Evolutionary conservation across 2,797 vertebrate species (phyloP).

Genomic region (Geotrypetes seraphini): DNA sequence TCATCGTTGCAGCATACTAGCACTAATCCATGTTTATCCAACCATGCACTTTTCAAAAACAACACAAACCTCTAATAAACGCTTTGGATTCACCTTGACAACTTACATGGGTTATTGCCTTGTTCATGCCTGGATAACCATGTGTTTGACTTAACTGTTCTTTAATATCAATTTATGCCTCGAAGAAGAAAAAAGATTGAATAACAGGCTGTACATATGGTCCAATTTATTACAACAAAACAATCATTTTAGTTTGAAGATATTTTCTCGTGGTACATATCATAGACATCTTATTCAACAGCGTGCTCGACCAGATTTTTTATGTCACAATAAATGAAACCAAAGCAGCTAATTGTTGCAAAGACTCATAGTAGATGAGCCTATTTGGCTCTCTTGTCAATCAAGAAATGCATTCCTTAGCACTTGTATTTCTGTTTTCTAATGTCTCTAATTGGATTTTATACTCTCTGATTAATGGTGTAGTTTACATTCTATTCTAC

Average conservation of each 20-base stretch:
- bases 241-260: slow-evolving; percentile 72
- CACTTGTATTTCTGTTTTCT: slow-evolving; percentile 70
- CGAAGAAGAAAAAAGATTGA: slow-evolving; percentile 75
- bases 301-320: slow-evolving; percentile 73
- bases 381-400: slow-evolving; percentile 70
- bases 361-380: slow-evolving; percentile 70
- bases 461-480: slow-evolving; percentile 62
- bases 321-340: slow-evolving; percentile 76
- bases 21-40: slow-evolving; percentile 81
- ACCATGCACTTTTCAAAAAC: slow-evolving; percentile 86
- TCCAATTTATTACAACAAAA: slow-evolving; percentile 74
- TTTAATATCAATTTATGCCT: slow-evolving; percentile 77
- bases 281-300: slow-evolving; percentile 69
- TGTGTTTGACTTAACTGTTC: slow-evolving; percentile 84
- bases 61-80: slow-evolving; percentile 84
- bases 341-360: slow-evolving; percentile 69
- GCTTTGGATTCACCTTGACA: slow-evolving; percentile 91
- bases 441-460: slow-evolving; percentile 68
- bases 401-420: slow-evolving; percentile 70
- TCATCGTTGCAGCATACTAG: slow-evolving; percentile 63
- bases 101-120: slow-evolving; percentile 89
- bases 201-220: slow-evolving; percentile 71
- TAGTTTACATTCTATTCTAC: slow-evolving; percentile 56
- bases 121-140: slow-evolving; percentile 83
- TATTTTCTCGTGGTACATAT: slow-evolving; percentile 70